These are phyloP conservation scores for Stichopus chloronotus DNA, from an alignment of 35 echinoderm and acorn worm species.

Conservation along the genomic window DNA sequence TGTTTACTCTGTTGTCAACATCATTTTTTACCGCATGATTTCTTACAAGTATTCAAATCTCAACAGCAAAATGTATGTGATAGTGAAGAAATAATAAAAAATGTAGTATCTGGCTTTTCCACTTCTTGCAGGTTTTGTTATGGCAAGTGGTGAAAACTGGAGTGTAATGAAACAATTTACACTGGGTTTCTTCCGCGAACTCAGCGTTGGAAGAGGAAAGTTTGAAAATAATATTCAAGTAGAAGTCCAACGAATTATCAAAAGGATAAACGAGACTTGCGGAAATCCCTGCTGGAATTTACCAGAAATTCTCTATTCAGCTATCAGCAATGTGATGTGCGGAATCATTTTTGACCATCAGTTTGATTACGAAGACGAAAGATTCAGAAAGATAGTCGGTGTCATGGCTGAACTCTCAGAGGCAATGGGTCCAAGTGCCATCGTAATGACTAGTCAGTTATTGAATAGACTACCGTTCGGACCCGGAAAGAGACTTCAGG, in stretches of 20 bases:
- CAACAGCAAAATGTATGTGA: too few species aligned
- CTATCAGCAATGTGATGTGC: slow-evolving; percentile 24
- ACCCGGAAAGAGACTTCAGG: neutral
- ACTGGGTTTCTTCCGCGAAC: neutral
- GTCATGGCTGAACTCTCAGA: neutral
- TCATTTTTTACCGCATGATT: too few species aligned
- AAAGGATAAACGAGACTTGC: neutral
- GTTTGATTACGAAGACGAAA: slow-evolving; percentile 28
- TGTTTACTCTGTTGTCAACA: too few species aligned
- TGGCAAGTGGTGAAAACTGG: neutral
- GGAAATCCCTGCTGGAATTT: neutral
- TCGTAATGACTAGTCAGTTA: neutral
- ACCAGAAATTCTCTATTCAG: neutral
- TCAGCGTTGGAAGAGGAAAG: slow-evolving; percentile 19
- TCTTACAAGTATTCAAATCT: too few species aligned
- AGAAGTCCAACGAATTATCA: neutral
- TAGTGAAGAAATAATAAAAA: too few species aligned
- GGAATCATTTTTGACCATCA: slow-evolving; percentile 34
- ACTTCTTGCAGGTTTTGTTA: neutral
- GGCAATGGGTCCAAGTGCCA: slow-evolving; percentile 14
- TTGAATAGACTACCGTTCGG: slow-evolving; percentile 35
- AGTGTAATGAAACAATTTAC: slow-evolving; percentile 23
- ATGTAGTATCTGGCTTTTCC: neutral
- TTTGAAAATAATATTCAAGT: slow-evolving; percentile 11
- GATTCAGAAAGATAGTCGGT: neutral